These are phyloP conservation scores for Hippolais icterina DNA, from an alignment of 2,113 vertebrate genomes.

Conservation along the genomic window DNA sequence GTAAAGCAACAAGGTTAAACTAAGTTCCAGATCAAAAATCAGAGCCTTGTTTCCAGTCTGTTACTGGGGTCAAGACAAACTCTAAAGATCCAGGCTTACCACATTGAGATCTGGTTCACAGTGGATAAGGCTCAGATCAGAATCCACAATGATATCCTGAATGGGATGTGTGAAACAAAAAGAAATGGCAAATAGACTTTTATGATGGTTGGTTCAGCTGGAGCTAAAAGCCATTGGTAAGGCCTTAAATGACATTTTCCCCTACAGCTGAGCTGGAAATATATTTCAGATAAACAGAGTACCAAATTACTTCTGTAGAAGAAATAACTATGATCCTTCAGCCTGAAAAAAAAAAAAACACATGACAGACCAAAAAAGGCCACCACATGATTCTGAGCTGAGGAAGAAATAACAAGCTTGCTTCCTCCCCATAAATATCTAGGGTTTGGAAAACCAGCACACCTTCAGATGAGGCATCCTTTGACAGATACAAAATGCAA, in stretches of 20 bases:
- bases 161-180: neutral
- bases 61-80: neutral
- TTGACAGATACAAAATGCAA: neutral
- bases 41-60: neutral
- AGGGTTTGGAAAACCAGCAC: neutral
- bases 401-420: neutral
- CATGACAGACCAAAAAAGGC: accelerated
- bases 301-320: neutral
- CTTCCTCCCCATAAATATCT: neutral
- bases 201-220: neutral
- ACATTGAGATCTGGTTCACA: neutral
- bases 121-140: neutral
- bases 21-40: neutral
- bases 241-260: neutral
- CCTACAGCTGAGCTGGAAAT: neutral
- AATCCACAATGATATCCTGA: neutral
- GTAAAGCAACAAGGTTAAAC: neutral
- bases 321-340: neutral
- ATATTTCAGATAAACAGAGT: neutral
- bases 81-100: neutral
- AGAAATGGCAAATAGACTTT: neutral
- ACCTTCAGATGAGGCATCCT: neutral
- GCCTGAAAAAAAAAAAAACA: neutral
- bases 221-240: neutral
- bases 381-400: neutral